Evolutionary conservation across 2,113 vertebrate species (phyloP).

Genomic region (Aegotheles bennettii): DNA sequence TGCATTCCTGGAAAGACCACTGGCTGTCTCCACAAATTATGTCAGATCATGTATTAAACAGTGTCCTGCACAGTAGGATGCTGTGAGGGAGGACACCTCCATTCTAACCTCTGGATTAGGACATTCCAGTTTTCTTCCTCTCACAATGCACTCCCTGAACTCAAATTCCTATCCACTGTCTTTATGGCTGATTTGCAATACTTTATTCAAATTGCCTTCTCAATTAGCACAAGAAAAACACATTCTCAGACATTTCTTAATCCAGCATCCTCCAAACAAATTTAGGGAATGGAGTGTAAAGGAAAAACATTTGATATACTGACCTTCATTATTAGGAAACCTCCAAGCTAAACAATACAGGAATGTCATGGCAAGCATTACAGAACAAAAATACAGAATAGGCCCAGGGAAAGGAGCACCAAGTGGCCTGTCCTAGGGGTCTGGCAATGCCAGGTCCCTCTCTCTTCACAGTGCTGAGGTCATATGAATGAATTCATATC

Average conservation of each 20-base stretch:
- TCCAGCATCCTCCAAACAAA: not conserved
- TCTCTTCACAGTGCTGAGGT: not conserved
- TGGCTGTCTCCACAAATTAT: not conserved
- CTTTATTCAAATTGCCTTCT: not conserved
- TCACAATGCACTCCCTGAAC: not conserved
- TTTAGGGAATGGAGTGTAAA: not conserved
- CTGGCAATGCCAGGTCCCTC: not conserved
- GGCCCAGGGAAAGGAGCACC: not conserved
- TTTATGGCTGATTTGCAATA: not conserved
- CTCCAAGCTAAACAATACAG: not conserved
- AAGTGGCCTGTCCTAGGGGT: not conserved
- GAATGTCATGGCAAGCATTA: not conserved
- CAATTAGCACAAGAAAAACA: not conserved
- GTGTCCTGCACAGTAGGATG: no score
- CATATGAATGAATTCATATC: not conserved
- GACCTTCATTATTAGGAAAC: not conserved
- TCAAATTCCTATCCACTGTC: not conserved
- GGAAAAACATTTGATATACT: not conserved
- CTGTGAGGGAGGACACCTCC: not conserved
- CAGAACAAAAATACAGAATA: not conserved
- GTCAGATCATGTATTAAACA: not conserved
- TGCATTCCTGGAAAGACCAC: not conserved
- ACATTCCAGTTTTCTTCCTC: not conserved
- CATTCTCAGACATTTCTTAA: not conserved
- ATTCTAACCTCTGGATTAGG: not conserved